Evolutionary conservation across 2,888 invertebrate species (phyloP).

Genomic region (Chymomyza procnemis): DNA sequence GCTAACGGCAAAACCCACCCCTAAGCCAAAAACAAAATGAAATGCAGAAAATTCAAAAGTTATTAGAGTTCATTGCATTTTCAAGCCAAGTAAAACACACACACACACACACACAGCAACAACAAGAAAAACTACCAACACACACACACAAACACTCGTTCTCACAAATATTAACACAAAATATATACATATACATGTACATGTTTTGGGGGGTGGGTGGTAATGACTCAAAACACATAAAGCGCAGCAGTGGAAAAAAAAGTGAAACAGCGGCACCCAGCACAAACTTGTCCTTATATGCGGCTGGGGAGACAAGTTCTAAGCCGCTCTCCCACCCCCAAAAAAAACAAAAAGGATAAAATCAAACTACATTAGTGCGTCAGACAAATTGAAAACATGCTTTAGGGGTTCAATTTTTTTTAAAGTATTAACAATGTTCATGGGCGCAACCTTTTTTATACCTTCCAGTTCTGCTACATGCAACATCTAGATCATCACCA

Average conservation of each 20-base stretch:
- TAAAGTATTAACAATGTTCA: not conserved
- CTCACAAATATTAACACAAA: slow-evolving; percentile 20
- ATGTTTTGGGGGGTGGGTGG: slow-evolving; percentile 60
- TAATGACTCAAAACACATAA: slow-evolving; percentile 75
- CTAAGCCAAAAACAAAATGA: slow-evolving; percentile 57
- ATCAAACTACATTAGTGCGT: slow-evolving; percentile 9
- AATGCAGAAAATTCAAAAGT: slow-evolving; percentile 75
- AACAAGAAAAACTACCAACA: slow-evolving; percentile 42
- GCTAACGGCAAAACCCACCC: slow-evolving; percentile 66
- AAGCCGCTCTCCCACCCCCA: slow-evolving; percentile 35
- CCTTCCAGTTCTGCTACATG: not conserved
- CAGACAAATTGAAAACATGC: not conserved
- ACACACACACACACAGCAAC: slow-evolving; percentile 43
- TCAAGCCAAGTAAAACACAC: slow-evolving; percentile 61
- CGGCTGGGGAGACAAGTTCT: slow-evolving; percentile 52
- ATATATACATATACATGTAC: not conserved
- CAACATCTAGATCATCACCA: not conserved
- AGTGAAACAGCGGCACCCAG: slow-evolving; percentile 24
- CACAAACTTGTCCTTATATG: slow-evolving; percentile 57
- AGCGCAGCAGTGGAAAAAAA: slow-evolving; percentile 51
- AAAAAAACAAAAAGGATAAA: no score
- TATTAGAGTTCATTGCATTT: slow-evolving; percentile 77
- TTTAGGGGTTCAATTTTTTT: not conserved
- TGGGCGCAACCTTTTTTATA: not conserved
- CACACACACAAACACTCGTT: slow-evolving; percentile 23